Evolutionary conservation across 2,797 vertebrate genomes (phyloP).

Genomic region (Typhlichthys subterraneus): DNA sequence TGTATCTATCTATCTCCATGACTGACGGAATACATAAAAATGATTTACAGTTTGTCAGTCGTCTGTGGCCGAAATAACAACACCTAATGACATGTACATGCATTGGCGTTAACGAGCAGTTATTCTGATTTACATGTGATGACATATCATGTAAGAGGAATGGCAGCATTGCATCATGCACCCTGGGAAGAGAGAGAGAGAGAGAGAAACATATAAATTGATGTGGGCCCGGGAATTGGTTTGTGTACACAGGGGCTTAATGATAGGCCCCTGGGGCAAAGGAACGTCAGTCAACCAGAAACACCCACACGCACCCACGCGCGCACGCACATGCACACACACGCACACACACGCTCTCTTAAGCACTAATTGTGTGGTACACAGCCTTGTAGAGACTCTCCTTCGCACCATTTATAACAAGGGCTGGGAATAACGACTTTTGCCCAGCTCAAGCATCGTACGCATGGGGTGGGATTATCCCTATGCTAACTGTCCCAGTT

Average conservation of each 20-base stretch:
- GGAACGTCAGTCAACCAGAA: constrained; percentile 52
- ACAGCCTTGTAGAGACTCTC: neutral
- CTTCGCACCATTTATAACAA: no score
- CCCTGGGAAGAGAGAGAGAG: constrained; percentile 34
- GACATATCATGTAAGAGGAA: constrained; percentile 43
- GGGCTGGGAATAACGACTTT: no score
- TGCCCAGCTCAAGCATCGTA: no score
- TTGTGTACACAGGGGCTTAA: constrained; percentile 64
- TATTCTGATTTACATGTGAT: constrained; percentile 23
- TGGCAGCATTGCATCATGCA: constrained; percentile 43
- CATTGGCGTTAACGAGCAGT: neutral
- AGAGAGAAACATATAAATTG: constrained; percentile 12
- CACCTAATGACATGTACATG: constrained; percentile 23
- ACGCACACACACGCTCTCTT: constrained; percentile 6
- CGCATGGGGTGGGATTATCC: no score
- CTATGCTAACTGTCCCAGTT: no score
- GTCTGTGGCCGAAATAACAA: constrained; percentile 42
- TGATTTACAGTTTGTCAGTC: constrained; percentile 28
- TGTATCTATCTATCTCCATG: constrained; percentile 12
- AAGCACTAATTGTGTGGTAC: neutral
- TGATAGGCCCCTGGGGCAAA: constrained; percentile 59
- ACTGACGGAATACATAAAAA: neutral
- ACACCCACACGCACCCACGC: constrained; percentile 24
- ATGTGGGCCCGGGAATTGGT: constrained; percentile 59
- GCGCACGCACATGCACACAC: constrained; percentile 24